A percentile compares a stretch with the other conserved stretches of the same genome.
These are phyloP conservation scores for Scytalopus superciliaris DNA, from an alignment of 2,113 vertebrate genomes.

Conservation along the genomic window DNA sequence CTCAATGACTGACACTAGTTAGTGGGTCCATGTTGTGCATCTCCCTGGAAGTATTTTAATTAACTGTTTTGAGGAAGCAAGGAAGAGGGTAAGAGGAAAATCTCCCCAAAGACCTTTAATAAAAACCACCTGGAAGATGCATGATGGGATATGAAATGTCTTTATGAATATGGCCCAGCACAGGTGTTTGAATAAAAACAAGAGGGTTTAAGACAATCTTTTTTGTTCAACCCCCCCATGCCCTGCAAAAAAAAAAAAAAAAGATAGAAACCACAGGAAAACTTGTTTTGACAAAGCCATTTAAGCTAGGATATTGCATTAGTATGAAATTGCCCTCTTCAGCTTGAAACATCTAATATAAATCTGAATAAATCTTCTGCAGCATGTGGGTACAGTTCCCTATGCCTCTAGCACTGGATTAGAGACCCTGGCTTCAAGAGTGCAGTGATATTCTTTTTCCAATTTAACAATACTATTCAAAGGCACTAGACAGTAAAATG, in stretches of 20 bases:
- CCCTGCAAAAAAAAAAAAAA: background rate
- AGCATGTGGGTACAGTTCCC: background rate
- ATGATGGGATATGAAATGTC: background rate
- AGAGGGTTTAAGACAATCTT: slow-evolving; percentile 10
- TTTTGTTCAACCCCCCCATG: background rate
- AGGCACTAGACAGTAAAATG: slow-evolving; percentile 55
- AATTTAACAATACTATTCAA: slow-evolving; percentile 49
- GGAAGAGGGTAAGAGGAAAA: background rate
- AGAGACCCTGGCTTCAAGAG: slow-evolving; percentile 2
- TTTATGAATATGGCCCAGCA: slow-evolving; percentile 42
- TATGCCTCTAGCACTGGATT: slow-evolving; percentile 15
- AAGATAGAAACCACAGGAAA: slow-evolving; percentile 29
- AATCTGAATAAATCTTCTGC: slow-evolving; percentile 34
- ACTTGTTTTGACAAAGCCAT: background rate
- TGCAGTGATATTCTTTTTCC: background rate
- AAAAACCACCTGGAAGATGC: slow-evolving; percentile 30
- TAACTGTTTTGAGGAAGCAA: slow-evolving; percentile 14
- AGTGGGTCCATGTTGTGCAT: slow-evolving; percentile 24
- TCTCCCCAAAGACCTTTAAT: slow-evolving; percentile 39
- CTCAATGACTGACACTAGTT: slow-evolving; percentile 46
- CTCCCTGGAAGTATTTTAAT: slow-evolving; percentile 65
- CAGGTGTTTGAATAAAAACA: slow-evolving; percentile 55
- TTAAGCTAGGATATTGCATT: slow-evolving; percentile 6
- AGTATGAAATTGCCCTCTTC: slow-evolving; percentile 11
- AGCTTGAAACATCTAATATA: background rate